These are phyloP conservation scores for Caloenas nicobarica DNA, from an alignment of 2,113 vertebrate genomes.

Conservation along the genomic window DNA sequence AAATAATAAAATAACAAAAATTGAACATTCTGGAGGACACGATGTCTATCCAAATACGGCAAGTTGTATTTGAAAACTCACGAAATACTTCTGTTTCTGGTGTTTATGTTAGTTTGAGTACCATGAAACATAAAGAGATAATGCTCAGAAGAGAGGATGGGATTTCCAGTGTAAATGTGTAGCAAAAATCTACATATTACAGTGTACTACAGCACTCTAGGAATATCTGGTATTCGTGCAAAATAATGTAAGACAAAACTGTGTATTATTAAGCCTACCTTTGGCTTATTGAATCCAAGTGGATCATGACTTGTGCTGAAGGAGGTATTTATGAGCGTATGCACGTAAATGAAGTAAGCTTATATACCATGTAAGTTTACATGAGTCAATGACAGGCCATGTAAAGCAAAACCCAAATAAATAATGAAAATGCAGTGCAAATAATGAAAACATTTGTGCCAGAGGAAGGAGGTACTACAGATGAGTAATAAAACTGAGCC, in stretches of 20 bases:
- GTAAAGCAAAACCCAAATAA: background rate
- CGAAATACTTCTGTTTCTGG: background rate
- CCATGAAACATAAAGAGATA: background rate
- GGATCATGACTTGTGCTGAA: background rate
- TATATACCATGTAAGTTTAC: background rate
- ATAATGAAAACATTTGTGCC: background rate
- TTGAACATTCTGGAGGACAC: background rate
- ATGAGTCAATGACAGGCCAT: background rate
- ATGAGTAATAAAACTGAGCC: background rate
- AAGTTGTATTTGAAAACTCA: background rate
- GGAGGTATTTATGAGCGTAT: background rate
- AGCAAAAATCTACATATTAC: background rate
- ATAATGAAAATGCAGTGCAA: background rate
- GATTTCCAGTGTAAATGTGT: background rate
- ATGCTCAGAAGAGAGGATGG: background rate
- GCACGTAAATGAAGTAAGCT: background rate
- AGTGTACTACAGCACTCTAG: background rate
- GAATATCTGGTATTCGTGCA: background rate
- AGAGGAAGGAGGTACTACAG: background rate
- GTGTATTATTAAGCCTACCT: background rate
- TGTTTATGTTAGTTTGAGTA: background rate
- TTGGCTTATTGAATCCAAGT: background rate
- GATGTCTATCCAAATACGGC: background rate
- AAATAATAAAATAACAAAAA: background rate
- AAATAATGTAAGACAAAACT: background rate